Percentiles rank a stretch among this genome's conserved stretches.
Conservation (phyloP, 2,888 invertebrate species). For the Cyclophora albipunctata region DNA sequence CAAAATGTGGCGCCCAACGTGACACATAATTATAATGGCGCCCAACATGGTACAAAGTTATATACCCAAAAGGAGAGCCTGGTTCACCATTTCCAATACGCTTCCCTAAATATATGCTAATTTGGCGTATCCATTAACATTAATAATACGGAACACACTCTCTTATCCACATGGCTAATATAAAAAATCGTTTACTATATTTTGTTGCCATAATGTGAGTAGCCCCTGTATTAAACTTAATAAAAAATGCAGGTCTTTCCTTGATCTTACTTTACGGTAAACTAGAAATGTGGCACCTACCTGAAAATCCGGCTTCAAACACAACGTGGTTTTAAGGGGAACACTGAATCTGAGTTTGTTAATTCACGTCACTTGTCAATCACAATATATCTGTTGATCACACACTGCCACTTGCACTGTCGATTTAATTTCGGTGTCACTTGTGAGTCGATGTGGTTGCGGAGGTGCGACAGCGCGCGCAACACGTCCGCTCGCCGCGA, state of each 20-base stretch:
- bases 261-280: constrained; percentile 6
- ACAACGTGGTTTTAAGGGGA: constrained; percentile 20
- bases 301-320: constrained; percentile 26
- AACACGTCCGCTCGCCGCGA: constrained; percentile 38
- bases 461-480: constrained; percentile 24
- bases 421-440: constrained; percentile 44
- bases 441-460: constrained; percentile 41
- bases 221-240: neutral
- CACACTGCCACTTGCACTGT: constrained; percentile 49
- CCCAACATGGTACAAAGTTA: constrained; percentile 17
- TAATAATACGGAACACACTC: no score
- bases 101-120: neutral
- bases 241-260: neutral
- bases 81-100: neutral
- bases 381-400: constrained; percentile 33
- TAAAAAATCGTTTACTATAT: no score
- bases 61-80: constrained; percentile 1
- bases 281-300: constrained; percentile 25
- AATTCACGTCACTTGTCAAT: constrained; percentile 39
- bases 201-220: no score
- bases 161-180: no score
- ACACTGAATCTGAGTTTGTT: constrained; percentile 26
- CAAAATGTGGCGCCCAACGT: constrained; percentile 6
- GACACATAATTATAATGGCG: constrained; percentile 11
- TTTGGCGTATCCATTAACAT: no score